Base-by-base conservation (phyloP, 2,113 vertebrate species). In the Poeciliopsis prolifica region DNA sequence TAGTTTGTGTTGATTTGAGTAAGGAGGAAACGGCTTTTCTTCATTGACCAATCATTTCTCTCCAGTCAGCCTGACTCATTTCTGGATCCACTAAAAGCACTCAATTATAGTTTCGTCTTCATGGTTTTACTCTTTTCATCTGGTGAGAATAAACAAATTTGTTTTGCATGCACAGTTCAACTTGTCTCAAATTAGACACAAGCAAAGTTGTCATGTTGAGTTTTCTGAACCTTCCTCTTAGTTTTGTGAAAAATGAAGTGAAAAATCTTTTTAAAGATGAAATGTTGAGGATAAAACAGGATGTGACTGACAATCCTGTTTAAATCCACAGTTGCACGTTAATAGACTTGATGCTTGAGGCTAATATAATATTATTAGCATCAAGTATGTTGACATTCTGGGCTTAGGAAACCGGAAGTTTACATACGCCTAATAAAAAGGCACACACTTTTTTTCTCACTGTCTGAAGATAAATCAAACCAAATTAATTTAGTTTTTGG, bases 21-120 rank as follows among this genome's bases (percentile, higher is more conserved):
- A 61, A 74, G 54, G 54, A 35, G 65, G 40, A 15, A 48, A 66
- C 33, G 79, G 76, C 68, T 67, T 84, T 44, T 62, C 68, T 80
- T 85, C 78, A 75, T 82, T 82, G 81, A 72, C 76, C 61, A 24
- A 61, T 77, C 58, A 65, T 77, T 86, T 80, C 74, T 40, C 62
- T 65, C 81, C 66, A 61, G 19, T 71, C 66, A 72, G 51, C 51
- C 61, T 6, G 60, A 44, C 26, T 73, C 78, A 86, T 78, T 77
- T 78, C 14, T 65, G 51, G 51, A 74, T 48, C 26, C 63, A 65
- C 68, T 65, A 28, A 62, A 62, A 70, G 54, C 33, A 10, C 60
- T 28, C 65, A 76, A 65, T 81, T 67, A 74, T 67, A 68, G 62
- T 44, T 70, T 74, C 72, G 30, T 61, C 28, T 48, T 69, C 26